phyloP scores from a whole-genome alignment of 2,888 invertebrate species.

The Steromphala cineraria region DNA sequence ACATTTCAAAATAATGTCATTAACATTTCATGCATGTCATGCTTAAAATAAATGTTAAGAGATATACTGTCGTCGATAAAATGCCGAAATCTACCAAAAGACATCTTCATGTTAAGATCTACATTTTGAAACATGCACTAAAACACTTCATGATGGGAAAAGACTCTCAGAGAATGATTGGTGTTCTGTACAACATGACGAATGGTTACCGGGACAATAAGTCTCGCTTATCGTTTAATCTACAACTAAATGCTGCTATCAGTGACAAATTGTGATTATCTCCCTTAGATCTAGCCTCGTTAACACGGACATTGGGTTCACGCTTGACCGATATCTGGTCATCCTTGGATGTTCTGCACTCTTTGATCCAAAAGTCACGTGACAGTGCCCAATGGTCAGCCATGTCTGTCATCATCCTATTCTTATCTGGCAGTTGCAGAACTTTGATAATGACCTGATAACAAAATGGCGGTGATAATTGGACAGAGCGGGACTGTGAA shows the following conservation, averaged over 20 bases:
- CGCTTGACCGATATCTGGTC: background rate
- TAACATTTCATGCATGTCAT: too few relatives aligned
- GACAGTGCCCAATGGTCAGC: background rate
- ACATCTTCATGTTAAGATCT: too few relatives aligned
- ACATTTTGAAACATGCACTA: too few relatives aligned
- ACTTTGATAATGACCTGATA: background rate
- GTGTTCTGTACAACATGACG: too few relatives aligned
- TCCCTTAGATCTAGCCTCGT: background rate
- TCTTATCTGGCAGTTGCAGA: background rate
- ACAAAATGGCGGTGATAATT: conserved; percentile 17
- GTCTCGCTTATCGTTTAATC: background rate
- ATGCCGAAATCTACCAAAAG: too few relatives aligned
- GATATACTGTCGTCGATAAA: too few relatives aligned
- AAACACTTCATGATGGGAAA: too few relatives aligned
- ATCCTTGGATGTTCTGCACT: conserved; percentile 4
- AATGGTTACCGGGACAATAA: too few relatives aligned
- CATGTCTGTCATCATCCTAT: background rate
- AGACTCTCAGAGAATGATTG: too few relatives aligned
- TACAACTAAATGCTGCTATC: background rate
- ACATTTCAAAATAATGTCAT: too few relatives aligned
- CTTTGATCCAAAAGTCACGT: conserved; percentile 3
- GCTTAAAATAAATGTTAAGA: too few relatives aligned
- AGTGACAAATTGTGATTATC: conserved; percentile 12
- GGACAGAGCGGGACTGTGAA: background rate
- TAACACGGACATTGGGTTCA: background rate